These are phyloP conservation scores for Zygaena filipendulae DNA, from an alignment of 2,888 invertebrate genomes.

Conservation along the genomic window DNA sequence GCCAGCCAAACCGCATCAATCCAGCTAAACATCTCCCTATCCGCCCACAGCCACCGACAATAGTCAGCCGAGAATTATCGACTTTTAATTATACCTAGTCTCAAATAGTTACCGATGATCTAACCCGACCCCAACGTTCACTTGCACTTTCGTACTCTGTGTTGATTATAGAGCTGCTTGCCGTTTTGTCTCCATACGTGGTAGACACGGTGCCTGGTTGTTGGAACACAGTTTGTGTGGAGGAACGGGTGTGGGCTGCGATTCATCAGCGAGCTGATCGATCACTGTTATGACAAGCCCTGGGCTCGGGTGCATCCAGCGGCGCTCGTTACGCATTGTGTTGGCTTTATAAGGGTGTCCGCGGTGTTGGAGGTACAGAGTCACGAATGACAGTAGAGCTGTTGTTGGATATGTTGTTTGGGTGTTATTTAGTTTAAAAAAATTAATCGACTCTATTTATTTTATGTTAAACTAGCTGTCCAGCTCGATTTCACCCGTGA, in stretches of 20 bases:
- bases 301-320: constrained; percentile 1
- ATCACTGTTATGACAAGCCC: constrained; percentile 47
- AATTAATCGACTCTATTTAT: too few relatives aligned
- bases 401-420: too few relatives aligned
- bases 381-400: too few relatives aligned
- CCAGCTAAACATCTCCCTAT: constrained; percentile 6
- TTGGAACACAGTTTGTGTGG: too few relatives aligned
- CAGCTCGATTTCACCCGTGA: too few relatives aligned
- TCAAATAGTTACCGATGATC: too few relatives aligned
- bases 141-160: too few relatives aligned
- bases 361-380: constrained; percentile 1
- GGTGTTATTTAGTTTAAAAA: too few relatives aligned
- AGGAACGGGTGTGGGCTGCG: constrained; percentile 5
- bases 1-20: constrained; percentile 8
- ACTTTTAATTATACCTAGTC: constrained; percentile 25
- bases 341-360: constrained; percentile 21
- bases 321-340: constrained; percentile 24
- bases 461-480: too few relatives aligned
- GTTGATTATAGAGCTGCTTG: background rate
- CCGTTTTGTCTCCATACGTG: too few relatives aligned
- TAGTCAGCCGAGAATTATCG: constrained; percentile 22
- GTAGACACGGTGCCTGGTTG: too few relatives aligned
- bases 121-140: too few relatives aligned
- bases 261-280: constrained; percentile 29
- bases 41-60: constrained; percentile 12